Percentiles rank a stretch among this genome's conserved stretches.
Evolutionary conservation across 2,888 invertebrate species (phyloP).

Genomic region (Vanessa cardui): DNA sequence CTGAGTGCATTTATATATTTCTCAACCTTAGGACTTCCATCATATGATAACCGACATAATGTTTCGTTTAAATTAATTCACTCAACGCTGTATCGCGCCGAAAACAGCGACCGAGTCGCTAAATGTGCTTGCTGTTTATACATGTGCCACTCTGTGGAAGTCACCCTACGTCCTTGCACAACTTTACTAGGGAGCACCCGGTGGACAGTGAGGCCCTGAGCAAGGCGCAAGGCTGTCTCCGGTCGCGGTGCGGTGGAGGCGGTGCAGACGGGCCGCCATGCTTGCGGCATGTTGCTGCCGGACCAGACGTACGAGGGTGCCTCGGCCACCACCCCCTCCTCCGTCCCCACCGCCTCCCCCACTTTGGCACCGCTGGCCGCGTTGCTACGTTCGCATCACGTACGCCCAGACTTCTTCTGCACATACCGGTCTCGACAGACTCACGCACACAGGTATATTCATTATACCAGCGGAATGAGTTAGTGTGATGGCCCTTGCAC

Average conservation of each 20-base stretch:
- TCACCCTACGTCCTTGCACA: too few relatives aligned
- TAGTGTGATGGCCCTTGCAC: not conserved
- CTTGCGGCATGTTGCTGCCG: constrained; percentile 87
- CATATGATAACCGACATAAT: too few relatives aligned
- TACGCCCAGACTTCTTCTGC: constrained; percentile 91
- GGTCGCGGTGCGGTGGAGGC: constrained; percentile 26
- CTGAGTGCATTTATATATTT: too few relatives aligned
- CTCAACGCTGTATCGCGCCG: too few relatives aligned
- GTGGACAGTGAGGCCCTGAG: constrained; percentile 24
- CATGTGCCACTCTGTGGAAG: too few relatives aligned
- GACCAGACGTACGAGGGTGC: constrained; percentile 90
- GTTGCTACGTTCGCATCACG: constrained; percentile 80
- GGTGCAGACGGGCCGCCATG: constrained; percentile 45
- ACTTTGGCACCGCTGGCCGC: constrained; percentile 62
- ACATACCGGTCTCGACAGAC: constrained; percentile 72
- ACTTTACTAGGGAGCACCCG: too few relatives aligned
- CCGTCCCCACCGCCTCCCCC: constrained; percentile 69
- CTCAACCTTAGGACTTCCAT: too few relatives aligned
- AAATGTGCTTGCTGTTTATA: too few relatives aligned
- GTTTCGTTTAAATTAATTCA: too few relatives aligned
- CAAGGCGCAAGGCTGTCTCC: constrained; percentile 17
- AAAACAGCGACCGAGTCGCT: too few relatives aligned
- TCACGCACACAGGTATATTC: constrained; percentile 16
- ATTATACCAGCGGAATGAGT: not conserved
- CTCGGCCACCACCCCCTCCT: constrained; percentile 76